Evolutionary conservation across 1,140 invertebrate species (phyloP).

Genomic region (Drosophila asahinai): DNA sequence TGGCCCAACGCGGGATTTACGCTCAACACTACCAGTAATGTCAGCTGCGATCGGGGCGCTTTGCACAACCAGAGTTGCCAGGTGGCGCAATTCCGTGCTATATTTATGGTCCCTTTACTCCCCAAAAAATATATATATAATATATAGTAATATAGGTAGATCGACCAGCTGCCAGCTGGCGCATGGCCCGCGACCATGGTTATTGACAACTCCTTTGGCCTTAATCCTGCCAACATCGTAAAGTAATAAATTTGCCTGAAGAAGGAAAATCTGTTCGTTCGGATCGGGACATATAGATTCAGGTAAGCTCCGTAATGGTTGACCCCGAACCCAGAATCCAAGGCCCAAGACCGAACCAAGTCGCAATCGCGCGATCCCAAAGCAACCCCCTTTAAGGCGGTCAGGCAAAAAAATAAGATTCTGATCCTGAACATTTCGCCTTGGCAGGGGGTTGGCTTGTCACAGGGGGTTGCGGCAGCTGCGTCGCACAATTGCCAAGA

Average conservation of each 20-base stretch:
- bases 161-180: slow-evolving; percentile 70
- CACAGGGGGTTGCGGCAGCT: slow-evolving; percentile 46
- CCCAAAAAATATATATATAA: slow-evolving; percentile 33
- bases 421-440: slow-evolving; percentile 16
- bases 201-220: slow-evolving; percentile 66
- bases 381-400: slow-evolving; percentile 50
- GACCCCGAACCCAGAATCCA: slow-evolving; percentile 32
- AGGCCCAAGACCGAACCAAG: slow-evolving; percentile 8
- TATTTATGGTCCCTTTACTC: slow-evolving; percentile 53
- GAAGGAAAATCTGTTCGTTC: slow-evolving; percentile 27
- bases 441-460: slow-evolving; percentile 36
- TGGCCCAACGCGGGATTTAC: slow-evolving; percentile 46
- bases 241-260: slow-evolving; percentile 70
- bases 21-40: slow-evolving; percentile 33
- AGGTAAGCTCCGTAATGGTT: slow-evolving; percentile 53
- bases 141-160: slow-evolving; percentile 2
- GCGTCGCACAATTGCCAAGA: slow-evolving; percentile 45
- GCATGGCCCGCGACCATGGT: slow-evolving; percentile 43
- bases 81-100: slow-evolving; percentile 42
- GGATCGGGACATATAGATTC: slow-evolving; percentile 1
- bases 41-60: slow-evolving; percentile 45
- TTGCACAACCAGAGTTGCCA: slow-evolving; percentile 79
- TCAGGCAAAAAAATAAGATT: slow-evolving; percentile 24
- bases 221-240: slow-evolving; percentile 72
- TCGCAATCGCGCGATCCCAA: slow-evolving; percentile 20